Evolutionary conservation across 2,797 vertebrate species (phyloP).

Genomic region (Lepilemur ruficaudatus): DNA sequence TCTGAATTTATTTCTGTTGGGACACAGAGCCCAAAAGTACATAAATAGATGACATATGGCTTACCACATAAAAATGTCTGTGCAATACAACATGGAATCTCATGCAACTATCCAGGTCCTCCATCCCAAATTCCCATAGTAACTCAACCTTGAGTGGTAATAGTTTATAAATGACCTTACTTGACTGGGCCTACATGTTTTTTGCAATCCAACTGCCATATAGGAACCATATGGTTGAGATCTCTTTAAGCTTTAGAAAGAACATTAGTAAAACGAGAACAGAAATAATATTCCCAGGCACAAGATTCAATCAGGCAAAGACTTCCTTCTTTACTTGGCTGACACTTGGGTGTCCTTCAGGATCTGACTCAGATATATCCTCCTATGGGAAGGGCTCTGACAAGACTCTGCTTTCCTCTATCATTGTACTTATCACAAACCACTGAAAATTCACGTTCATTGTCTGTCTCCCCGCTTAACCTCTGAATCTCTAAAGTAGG

Average conservation of each 20-base stretch:
- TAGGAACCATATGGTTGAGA: slow-evolving; percentile 52
- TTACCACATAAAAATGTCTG: slow-evolving; percentile 41
- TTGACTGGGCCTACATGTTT: background rate
- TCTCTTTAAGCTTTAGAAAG: slow-evolving; percentile 46
- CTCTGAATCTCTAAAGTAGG: background rate
- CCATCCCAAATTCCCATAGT: slow-evolving; percentile 25
- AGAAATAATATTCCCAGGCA: background rate
- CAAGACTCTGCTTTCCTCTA: background rate
- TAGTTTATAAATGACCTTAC: slow-evolving; percentile 48
- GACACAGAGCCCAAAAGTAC: background rate
- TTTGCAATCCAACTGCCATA: slow-evolving; percentile 42
- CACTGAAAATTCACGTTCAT: background rate
- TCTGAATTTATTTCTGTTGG: slow-evolving; percentile 35
- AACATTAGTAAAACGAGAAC: background rate
- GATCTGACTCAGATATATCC: background rate
- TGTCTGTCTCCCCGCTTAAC: background rate
- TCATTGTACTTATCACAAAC: background rate
- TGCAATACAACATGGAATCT: background rate
- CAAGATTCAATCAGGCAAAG: background rate
- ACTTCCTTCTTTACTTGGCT: background rate
- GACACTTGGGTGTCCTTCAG: background rate
- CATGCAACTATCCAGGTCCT: background rate
- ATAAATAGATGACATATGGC: slow-evolving; percentile 21
- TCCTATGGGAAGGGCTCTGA: background rate
- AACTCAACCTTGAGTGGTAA: slow-evolving; percentile 32